phyloP scores from a whole-genome alignment of 1,140 invertebrate genomes.

The Drosophila navojoa region DNA sequence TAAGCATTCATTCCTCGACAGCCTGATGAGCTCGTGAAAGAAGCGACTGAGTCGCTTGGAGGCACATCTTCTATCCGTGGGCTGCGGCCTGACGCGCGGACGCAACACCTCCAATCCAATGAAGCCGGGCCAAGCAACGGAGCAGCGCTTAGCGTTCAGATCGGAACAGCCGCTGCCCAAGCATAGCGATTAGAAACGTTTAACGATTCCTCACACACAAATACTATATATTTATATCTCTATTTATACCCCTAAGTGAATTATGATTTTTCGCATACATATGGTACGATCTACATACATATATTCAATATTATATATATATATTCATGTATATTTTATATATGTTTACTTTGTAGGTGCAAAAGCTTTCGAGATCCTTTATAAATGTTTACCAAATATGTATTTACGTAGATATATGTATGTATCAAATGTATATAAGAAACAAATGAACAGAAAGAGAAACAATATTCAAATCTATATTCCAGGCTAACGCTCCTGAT shows the following conservation, averaged over 20 bases:
- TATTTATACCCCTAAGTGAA: background rate
- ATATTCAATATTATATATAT: constrained; percentile 2
- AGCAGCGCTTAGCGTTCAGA: constrained; percentile 6
- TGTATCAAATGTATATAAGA: constrained; percentile 2
- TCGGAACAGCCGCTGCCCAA: constrained; percentile 4
- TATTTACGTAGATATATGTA: constrained; percentile 1
- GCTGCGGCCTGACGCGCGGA: constrained; percentile 56
- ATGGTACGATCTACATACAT: background rate
- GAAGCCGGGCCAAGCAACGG: constrained; percentile 27
- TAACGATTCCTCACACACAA: background rate
- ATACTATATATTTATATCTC: background rate
- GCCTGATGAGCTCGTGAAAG: constrained; percentile 62
- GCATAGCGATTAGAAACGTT: constrained; percentile 2
- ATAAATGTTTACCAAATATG: background rate
- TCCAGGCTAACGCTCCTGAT: background rate
- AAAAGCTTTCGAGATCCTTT: constrained; percentile 8
- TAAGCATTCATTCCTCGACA: constrained; percentile 91
- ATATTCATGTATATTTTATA: constrained; percentile 14
- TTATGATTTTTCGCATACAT: no score
- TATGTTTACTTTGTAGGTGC: constrained; percentile 18
- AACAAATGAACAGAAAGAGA: background rate
- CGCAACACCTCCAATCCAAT: constrained; percentile 55
- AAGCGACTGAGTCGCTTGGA: constrained; percentile 56
- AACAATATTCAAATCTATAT: background rate
- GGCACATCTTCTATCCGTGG: constrained; percentile 47